A percentile compares a stretch with the other conserved stretches of the same genome.
Evolutionary conservation across 2,888 invertebrate species (phyloP).

Genomic region (Callimorpha dominula): DNA sequence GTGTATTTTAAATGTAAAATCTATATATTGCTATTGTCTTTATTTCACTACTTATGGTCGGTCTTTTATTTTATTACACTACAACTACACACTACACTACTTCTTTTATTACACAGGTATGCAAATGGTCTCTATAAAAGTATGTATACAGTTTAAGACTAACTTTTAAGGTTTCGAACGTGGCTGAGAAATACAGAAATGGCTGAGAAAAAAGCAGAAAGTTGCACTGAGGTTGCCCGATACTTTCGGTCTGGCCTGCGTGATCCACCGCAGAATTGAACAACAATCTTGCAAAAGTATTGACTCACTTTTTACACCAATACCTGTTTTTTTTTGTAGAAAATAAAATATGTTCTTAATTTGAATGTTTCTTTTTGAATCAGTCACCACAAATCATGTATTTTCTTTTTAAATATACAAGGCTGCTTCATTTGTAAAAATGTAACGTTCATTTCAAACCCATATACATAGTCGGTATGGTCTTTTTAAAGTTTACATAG

Average conservation of each 20-base stretch:
- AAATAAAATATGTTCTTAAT: background rate
- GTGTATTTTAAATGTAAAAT: too few relatives aligned
- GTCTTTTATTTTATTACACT: too few relatives aligned
- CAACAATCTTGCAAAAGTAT: slow-evolving; percentile 67
- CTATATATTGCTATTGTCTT: too few relatives aligned
- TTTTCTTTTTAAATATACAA: too few relatives aligned
- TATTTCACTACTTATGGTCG: too few relatives aligned
- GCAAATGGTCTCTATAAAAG: too few relatives aligned
- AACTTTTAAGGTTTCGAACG: slow-evolving; percentile 68
- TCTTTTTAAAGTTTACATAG: too few relatives aligned
- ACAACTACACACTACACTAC: too few relatives aligned
- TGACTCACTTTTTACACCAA: slow-evolving; percentile 54
- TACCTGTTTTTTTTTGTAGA: slow-evolving; percentile 47
- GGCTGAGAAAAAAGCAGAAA: slow-evolving; percentile 62
- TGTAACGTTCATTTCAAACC: background rate
- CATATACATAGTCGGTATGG: too few relatives aligned
- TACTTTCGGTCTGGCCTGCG: slow-evolving; percentile 63
- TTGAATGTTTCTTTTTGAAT: background rate
- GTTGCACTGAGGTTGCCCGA: slow-evolving; percentile 57
- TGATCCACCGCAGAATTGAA: slow-evolving; percentile 69
- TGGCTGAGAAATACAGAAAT: slow-evolving; percentile 61
- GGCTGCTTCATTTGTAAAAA: too few relatives aligned
- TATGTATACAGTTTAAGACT: slow-evolving; percentile 39
- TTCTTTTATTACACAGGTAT: too few relatives aligned
- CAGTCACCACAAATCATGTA: too few relatives aligned